Conservation (phyloP, 2,797 vertebrate species). For the Hypotaenidia okinawae region DNA sequence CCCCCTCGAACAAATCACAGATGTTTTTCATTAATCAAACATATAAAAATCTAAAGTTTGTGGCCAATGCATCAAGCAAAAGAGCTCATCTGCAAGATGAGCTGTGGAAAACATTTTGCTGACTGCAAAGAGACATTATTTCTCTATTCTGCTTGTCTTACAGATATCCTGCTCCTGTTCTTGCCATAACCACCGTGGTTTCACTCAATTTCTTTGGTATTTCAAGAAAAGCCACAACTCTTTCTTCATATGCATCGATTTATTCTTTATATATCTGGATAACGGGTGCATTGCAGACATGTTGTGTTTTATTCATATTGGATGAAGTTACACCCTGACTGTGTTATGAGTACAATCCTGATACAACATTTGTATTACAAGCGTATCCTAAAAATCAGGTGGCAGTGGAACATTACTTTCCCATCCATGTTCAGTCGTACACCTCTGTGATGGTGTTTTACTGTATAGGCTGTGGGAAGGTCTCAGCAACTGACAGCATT, state of each 20-base stretch:
- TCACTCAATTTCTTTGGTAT: background rate
- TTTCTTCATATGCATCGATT: background rate
- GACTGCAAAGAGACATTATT: background rate
- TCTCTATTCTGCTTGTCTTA: background rate
- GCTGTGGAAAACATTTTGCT: background rate
- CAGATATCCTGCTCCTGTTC: background rate
- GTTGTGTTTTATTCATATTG: background rate
- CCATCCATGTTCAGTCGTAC: background rate
- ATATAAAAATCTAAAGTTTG: background rate
- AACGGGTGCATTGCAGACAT: background rate
- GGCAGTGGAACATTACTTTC: background rate
- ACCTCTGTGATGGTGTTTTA: background rate
- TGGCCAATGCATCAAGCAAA: background rate
- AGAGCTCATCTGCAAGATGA: background rate
- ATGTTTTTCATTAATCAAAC: background rate
- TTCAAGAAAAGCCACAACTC: background rate
- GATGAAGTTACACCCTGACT: background rate
- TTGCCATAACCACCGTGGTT: background rate
- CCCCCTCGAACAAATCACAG: background rate
- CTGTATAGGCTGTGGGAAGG: rapidly evolving
- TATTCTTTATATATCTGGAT: background rate
- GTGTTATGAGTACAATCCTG: background rate
- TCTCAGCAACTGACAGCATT: background rate
- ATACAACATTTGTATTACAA: background rate
- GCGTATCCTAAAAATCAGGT: background rate